Conservation (phyloP, 2,113 vertebrate genomes). For the Neotoma lepida region DNA sequence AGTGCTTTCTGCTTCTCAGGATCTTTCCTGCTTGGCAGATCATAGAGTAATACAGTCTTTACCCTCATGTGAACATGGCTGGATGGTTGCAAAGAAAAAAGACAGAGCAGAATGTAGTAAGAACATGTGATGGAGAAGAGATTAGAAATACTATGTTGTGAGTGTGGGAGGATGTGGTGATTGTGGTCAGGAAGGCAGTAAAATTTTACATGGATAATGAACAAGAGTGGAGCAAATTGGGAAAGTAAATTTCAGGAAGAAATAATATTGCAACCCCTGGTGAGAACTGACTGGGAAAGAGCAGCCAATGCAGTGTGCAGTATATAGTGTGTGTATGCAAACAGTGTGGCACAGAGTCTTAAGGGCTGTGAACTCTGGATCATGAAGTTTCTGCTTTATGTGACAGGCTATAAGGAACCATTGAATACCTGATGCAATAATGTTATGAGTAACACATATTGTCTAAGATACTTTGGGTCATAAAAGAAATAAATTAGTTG, state of each 20-base stretch:
- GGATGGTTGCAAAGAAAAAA: neutral
- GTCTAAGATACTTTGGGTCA: neutral
- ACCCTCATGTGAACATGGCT: neutral
- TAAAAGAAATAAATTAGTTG: neutral
- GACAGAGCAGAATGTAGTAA: neutral
- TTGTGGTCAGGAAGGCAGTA: neutral
- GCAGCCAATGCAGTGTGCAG: neutral
- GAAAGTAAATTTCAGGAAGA: neutral
- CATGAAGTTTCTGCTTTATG: neutral
- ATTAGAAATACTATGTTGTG: neutral
- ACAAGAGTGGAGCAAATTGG: neutral
- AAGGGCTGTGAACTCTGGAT: neutral
- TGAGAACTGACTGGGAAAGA: neutral
- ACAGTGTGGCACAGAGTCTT: neutral
- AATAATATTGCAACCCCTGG: neutral
- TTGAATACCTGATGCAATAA: neutral
- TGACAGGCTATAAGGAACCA: neutral
- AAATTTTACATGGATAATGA: neutral
- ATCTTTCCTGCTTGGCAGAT: neutral
- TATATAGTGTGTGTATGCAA: neutral
- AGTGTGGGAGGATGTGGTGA: neutral
- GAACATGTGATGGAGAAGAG: constrained; percentile 7
- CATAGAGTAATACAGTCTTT: neutral
- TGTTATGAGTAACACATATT: neutral
- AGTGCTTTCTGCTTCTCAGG: neutral